A percentile compares a stretch with the other conserved stretches of the same genome.
phyloP scores from a whole-genome alignment of 2,797 vertebrate genomes.

The Aplochiton taeniatus region DNA sequence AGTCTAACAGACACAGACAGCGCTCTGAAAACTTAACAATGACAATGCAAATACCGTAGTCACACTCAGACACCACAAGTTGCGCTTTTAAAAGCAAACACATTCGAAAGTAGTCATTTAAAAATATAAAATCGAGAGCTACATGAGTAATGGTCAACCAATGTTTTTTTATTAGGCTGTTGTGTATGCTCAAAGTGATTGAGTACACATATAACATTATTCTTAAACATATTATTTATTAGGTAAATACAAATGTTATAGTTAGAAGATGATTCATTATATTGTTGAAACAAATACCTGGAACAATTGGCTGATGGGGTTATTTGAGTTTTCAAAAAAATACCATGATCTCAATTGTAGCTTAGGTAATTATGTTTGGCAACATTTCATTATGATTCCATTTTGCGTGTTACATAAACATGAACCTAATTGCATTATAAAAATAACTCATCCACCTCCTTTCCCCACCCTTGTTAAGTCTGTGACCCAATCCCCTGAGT shows the following conservation, averaged over 20 bases:
- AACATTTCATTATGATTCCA: conserved; percentile 40
- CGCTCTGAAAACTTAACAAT: conserved; percentile 57
- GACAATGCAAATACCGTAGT: conserved; percentile 56
- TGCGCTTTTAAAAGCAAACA: too few species aligned
- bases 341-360: conserved; percentile 27
- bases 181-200: too few species aligned
- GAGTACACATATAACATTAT: too few species aligned
- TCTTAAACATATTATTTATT: too few species aligned
- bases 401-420: conserved; percentile 57
- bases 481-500: conserved; percentile 55
- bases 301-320: conserved; percentile 2
- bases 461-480: conserved; percentile 59
- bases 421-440: conserved; percentile 68
- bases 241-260: too few species aligned
- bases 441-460: conserved; percentile 54
- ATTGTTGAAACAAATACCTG: conserved; percentile 1
- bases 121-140: too few species aligned
- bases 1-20: conserved; percentile 48
- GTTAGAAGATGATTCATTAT: background rate
- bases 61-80: conserved; percentile 24
- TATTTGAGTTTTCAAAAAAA: conserved; percentile 21
- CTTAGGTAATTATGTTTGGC: conserved; percentile 41
- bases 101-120: too few species aligned
- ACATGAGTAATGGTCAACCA: too few species aligned
- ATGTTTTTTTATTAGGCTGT: too few species aligned